phyloP scores from a whole-genome alignment of 2,797 vertebrate genomes.

The Morelia viridis region DNA sequence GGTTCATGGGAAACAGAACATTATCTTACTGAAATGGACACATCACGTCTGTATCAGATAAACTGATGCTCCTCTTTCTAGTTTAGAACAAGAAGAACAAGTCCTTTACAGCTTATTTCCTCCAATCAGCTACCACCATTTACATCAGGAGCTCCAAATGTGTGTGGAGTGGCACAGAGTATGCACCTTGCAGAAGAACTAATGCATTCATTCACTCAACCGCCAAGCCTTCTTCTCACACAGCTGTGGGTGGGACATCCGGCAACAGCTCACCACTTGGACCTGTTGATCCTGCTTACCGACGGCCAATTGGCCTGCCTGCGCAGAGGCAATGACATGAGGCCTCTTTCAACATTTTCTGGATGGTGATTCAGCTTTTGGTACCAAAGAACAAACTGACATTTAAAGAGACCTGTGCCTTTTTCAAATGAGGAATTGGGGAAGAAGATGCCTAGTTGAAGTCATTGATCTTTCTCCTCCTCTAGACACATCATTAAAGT shows the following conservation, averaged over 20 bases:
- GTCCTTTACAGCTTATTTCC: neutral
- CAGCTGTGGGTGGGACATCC: too few relatives aligned
- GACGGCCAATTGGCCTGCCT: neutral
- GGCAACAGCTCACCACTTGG: neutral
- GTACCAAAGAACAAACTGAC: neutral
- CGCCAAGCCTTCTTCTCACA: too few relatives aligned
- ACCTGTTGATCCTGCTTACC: too few relatives aligned
- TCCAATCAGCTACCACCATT: neutral
- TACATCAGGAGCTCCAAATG: too few relatives aligned
- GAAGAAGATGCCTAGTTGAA: neutral
- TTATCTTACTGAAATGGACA: neutral
- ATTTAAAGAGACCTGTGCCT: neutral
- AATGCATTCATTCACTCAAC: neutral
- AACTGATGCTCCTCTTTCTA: neutral
- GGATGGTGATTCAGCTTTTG: neutral
- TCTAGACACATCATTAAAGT: neutral
- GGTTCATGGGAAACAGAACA: neutral
- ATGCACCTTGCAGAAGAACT: too few relatives aligned
- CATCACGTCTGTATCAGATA: too few relatives aligned
- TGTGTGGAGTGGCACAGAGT: too few relatives aligned
- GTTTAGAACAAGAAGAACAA: neutral
- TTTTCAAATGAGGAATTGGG: neutral
- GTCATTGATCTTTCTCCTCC: neutral
- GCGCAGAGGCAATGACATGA: neutral
- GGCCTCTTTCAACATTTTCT: neutral